Percentiles rank a stretch among this genome's conserved stretches.
These are phyloP conservation scores for Microchrysa polita DNA, from an alignment of 2,888 invertebrate species.

Conservation along the genomic window DNA sequence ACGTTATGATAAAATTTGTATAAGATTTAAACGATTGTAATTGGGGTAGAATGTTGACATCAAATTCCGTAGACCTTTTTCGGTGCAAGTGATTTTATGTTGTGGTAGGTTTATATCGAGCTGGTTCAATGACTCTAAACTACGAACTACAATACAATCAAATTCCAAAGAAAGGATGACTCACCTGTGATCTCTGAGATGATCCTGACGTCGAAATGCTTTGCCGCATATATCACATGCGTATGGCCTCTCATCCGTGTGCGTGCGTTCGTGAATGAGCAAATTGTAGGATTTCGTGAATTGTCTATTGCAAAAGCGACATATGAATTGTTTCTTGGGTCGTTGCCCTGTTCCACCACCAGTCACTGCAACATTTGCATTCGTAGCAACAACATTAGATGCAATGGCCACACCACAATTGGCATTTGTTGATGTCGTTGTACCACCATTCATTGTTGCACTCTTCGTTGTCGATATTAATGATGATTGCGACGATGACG, in stretches of 20 bases:
- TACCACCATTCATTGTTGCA: constrained; percentile 46
- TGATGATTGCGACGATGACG: constrained; percentile 3
- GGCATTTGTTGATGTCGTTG: constrained; percentile 47
- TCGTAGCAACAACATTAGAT: constrained; percentile 20
- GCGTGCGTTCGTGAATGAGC: constrained; percentile 96
- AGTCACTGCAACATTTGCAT: constrained; percentile 53
- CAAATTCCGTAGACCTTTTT: too few relatives aligned
- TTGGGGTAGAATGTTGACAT: too few relatives aligned
- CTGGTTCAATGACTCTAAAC: too few relatives aligned
- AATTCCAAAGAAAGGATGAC: constrained; percentile 52
- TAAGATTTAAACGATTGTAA: too few relatives aligned
- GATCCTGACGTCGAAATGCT: constrained; percentile 96
- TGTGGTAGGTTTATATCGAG: too few relatives aligned
- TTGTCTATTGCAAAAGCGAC: constrained; percentile 97
- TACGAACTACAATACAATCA: neutral
- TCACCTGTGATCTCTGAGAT: constrained; percentile 91
- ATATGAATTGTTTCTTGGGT: constrained; percentile 98
- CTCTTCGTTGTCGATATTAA: constrained; percentile 37
- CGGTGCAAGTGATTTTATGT: too few relatives aligned
- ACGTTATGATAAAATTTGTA: too few relatives aligned
- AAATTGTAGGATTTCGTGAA: constrained; percentile 97
- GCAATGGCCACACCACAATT: constrained; percentile 10
- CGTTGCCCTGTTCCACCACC: constrained; percentile 64
- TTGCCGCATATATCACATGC: constrained; percentile 98
- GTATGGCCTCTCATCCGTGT: constrained; percentile 97